Evolutionary conservation across 2,797 vertebrate genomes (phyloP).

Genomic region (Mycteria americana): DNA sequence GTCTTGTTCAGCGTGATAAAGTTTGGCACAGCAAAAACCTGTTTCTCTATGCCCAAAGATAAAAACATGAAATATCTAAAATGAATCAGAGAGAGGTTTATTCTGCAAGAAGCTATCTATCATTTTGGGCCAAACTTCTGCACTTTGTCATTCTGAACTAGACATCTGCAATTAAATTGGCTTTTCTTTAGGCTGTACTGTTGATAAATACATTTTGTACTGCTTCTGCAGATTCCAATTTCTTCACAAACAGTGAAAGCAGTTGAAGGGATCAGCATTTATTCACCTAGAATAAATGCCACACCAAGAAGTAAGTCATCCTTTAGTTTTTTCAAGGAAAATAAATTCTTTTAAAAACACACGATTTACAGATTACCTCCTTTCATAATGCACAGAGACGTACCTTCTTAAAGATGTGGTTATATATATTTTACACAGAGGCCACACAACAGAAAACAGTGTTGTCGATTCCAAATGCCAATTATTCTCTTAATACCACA

Average conservation of each 20-base stretch:
- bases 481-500: neutral
- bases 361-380: neutral
- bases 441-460: neutral
- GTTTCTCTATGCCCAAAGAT: neutral
- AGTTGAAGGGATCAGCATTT: neutral
- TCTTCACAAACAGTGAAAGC: neutral
- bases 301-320: neutral
- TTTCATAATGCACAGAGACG: accelerated
- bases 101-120: neutral
- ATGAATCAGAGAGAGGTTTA: neutral
- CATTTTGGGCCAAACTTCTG: neutral
- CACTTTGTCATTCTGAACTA: neutral
- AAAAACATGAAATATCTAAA: neutral
- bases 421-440: neutral
- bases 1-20: neutral
- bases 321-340: neutral
- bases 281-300: neutral
- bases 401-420: neutral
- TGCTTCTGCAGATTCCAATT: neutral
- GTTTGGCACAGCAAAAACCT: neutral
- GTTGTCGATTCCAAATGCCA: neutral
- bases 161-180: neutral
- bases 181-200: neutral
- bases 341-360: neutral
- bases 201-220: neutral